Base-by-base conservation (phyloP, 2,888 invertebrate species). In the Drosophila aldrichi region DNA sequence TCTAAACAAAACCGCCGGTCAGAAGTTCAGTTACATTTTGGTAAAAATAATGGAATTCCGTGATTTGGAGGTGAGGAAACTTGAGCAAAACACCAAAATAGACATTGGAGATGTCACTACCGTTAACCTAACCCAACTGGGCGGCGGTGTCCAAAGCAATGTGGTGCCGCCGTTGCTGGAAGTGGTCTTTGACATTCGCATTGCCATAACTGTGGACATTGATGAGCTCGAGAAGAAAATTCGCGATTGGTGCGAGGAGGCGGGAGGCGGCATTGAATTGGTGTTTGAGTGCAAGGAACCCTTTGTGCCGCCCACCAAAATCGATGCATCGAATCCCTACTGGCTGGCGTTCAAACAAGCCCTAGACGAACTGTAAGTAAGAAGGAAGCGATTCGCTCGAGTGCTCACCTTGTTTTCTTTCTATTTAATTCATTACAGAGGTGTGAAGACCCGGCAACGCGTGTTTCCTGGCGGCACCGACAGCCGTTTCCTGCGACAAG, bases 401-500 rank as follows among this genome's bases (percentile, higher is more conserved):
- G 4, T n/a, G 12, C 12, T 18, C 5, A 16, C 0, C 12, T 2
- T 38, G 1, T 6, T 46, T 3, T 25, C 1, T 25, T 25, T 25
- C 0, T 25, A 0, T 6, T 46, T 3, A 5, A 6, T 18, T 5
- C 4, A 2, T 56, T 70, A 38, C 90, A 96, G 96, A 92, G 94
- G 94, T 16, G 91, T 96, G 32, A 95, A 95, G 80, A 90, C 96
- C 77, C 95, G 95, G 74, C 94, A 94, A 58, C 95, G 96, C 77
- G 96, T 97, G 64, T 98, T 97, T 91, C 96, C 97, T 0, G 98
- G 97, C 0, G 97, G 96, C 20, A 98, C 98, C 0, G 98, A 98
- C 91, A 96, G 96, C 87, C 94, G 97, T 70, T 97, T 95, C 90
- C 92, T 98, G 9, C 95, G 98, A n/a, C 86, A 95, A 94, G 89